Evolutionary conservation across 2,113 vertebrate genomes (phyloP).

Genomic region (Panthera uncia): DNA sequence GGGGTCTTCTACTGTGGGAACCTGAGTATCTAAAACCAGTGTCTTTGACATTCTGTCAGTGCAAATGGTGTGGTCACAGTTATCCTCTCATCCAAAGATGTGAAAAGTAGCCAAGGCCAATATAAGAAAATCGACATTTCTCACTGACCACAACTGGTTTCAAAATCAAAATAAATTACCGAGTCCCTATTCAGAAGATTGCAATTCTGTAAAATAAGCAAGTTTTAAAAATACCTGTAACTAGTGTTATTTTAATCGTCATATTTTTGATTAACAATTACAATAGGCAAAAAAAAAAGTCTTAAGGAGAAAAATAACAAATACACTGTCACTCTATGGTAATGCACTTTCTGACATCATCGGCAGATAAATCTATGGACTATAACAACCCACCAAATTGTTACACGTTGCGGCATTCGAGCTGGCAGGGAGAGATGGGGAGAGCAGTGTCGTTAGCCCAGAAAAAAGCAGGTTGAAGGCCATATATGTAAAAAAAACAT

Average conservation of each 20-base stretch:
- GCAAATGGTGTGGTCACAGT: conserved; percentile 79
- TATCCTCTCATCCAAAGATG: conserved; percentile 68
- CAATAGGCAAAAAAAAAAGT: neutral
- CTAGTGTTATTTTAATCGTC: conserved; percentile 12
- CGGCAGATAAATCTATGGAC: neutral
- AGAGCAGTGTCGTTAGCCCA: neutral
- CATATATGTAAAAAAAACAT: neutral
- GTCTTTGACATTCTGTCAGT: conserved; percentile 82
- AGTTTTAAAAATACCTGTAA: neutral
- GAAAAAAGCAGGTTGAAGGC: neutral
- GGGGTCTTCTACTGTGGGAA: conserved; percentile 76
- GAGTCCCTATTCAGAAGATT: conserved; percentile 62
- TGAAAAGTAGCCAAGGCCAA: conserved; percentile 71
- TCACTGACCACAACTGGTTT: conserved; percentile 78
- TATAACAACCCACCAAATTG: neutral
- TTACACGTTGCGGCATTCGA: neutral
- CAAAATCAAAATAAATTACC: conserved; percentile 72
- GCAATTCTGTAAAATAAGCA: conserved; percentile 63
- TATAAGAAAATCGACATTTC: conserved; percentile 73
- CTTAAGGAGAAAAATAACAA: neutral
- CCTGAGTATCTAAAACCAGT: conserved; percentile 75
- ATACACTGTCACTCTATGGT: neutral
- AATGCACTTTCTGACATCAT: neutral
- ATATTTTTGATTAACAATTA: conserved; percentile 27
- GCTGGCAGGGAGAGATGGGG: neutral